Percentiles rank a stretch among this genome's conserved stretches.
Evolutionary conservation across 2,113 vertebrate genomes (phyloP).

Genomic region (Hippopotamus amphibius): DNA sequence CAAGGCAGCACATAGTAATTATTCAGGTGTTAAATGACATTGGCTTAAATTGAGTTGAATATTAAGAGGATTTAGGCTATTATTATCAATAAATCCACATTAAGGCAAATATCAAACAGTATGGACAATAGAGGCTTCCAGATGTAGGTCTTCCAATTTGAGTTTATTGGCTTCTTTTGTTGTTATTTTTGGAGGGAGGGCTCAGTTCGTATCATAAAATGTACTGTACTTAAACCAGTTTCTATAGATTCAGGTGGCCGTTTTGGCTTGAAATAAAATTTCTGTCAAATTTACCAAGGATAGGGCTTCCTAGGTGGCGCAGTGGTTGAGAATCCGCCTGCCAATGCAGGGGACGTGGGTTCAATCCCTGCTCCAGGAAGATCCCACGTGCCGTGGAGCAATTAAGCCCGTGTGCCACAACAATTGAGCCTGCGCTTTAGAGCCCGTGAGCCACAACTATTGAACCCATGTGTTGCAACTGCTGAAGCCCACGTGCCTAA

Average conservation of each 20-base stretch:
- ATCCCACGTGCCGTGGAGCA: no score
- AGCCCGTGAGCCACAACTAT: no score
- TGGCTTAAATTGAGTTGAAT: neutral
- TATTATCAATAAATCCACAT: neutral
- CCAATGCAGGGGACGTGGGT: no score
- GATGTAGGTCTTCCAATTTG: constrained; percentile 1
- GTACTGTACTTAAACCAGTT: neutral
- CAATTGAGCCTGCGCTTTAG: no score
- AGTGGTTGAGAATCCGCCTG: no score
- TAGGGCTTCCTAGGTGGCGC: no score
- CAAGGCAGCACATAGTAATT: neutral
- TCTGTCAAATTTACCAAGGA: neutral
- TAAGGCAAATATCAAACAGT: neutral
- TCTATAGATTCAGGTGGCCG: neutral
- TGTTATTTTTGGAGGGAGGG: fast-evolving
- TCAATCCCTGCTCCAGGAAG: no score
- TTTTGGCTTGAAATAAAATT: constrained; percentile 31
- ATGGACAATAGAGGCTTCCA: neutral
- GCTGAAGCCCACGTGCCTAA: no score
- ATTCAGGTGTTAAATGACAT: neutral
- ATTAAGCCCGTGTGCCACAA: no score
- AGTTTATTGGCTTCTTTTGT: neutral
- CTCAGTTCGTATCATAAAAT: constrained; percentile 9
- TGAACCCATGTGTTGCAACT: no score
- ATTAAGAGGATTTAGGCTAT: constrained; percentile 36